These are phyloP conservation scores for Calameuta pallipes DNA, from an alignment of 2,888 invertebrate species.

Conservation along the genomic window DNA sequence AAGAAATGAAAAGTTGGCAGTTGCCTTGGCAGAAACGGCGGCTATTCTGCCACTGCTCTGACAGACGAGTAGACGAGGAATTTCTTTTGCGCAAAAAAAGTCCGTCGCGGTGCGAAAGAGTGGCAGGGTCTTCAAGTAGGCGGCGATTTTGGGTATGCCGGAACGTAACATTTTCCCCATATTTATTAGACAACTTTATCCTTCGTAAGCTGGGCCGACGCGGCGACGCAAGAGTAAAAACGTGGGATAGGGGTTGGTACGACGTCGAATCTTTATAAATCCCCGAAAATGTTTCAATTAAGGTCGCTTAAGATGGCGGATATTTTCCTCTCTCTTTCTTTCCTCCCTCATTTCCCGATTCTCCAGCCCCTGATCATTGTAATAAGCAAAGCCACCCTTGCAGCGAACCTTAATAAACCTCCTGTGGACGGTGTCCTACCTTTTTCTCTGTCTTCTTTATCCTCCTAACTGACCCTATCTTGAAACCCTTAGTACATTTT, in stretches of 20 bases:
- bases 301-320: constrained; percentile 20
- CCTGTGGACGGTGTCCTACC: constrained; percentile 19
- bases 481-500: background rate
- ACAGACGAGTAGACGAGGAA: constrained; percentile 40
- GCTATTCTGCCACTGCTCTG: too few species aligned
- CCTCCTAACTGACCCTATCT: background rate
- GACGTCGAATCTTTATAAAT: constrained; percentile 16
- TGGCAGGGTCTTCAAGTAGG: background rate
- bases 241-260: constrained; percentile 7
- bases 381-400: constrained; percentile 15
- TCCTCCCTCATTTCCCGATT: background rate
- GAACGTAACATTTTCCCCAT: constrained; percentile 15
- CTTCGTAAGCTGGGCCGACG: background rate
- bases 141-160: background rate
- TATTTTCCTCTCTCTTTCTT: background rate
- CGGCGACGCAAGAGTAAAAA: background rate
- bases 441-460: constrained; percentile 20
- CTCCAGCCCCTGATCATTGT: constrained; percentile 12
- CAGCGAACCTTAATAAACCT: constrained; percentile 17
- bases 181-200: constrained; percentile 36
- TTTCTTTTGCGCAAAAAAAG: constrained; percentile 30
- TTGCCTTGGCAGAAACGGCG: constrained; percentile 24
- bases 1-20: too few species aligned
- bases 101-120: background rate
- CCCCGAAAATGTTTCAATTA: constrained; percentile 24